Base-by-base conservation (phyloP, 1,140 invertebrate species). In the Melipona quadrifasciata region DNA sequence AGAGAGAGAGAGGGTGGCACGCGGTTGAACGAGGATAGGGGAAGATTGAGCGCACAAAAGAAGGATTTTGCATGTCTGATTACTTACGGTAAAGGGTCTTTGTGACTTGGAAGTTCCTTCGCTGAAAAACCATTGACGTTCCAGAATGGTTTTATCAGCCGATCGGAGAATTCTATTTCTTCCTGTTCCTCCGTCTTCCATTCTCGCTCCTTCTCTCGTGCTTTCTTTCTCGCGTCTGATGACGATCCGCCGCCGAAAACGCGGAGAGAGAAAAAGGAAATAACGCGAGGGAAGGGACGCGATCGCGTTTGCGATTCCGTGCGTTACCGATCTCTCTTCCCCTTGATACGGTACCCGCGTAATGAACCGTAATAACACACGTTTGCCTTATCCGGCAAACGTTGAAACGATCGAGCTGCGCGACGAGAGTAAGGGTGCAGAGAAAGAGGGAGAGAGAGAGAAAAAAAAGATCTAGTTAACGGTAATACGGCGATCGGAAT, bases 41-140 rank as follows among this genome's bases (percentile, higher is more conserved):
- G 55, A 16, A 83, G 80, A 73, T 71, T 47, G 73, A 71, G 70
- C 80, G 82, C 19, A 85, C 80, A 90, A 90, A 90, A 90, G 89
- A 72, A 90, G 88, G 86, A 89, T 90, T 90, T 90, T 90, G 89
- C 89, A 90, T 90, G 88, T 90, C 89, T 90, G 89, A 90, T 90
- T 90, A 90, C 89, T 90, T 89, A 89, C 80, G 88, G 80, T 80
- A 87, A 70, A 89, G 83, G 72, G 76, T 76, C 84, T 89, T 90
- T 90, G 89, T 89, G 86, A 87, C 77, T 87, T 57, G 61, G 39
- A 89, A 81, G 82, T 87, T 90, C 75, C 78, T 85, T 80, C 64
- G 79, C 58, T 74, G 86, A 89, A 86, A 84, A 90, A 89, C 81
- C 84, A 89, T 89, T 89, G 82, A 78, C 72, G 71, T 89, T 81